Evolutionary conservation across 2,113 vertebrate species (phyloP).

Genomic region (Hyaena hyaena): DNA sequence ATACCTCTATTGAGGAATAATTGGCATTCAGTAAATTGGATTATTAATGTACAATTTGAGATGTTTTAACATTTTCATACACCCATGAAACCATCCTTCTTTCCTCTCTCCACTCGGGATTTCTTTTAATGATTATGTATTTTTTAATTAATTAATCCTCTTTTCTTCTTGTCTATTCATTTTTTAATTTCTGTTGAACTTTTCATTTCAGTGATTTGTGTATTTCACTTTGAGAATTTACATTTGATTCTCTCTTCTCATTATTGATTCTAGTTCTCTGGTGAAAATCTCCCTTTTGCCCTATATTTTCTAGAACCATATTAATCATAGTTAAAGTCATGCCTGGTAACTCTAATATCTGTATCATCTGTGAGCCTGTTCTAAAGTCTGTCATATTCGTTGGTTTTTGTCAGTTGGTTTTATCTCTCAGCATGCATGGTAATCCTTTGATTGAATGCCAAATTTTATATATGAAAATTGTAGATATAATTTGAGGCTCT

Average conservation of each 20-base stretch:
- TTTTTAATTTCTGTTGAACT: slow-evolving; percentile 4
- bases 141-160: neutral
- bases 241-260: neutral
- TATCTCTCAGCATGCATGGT: neutral
- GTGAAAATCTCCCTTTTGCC: neutral
- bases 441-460: neutral
- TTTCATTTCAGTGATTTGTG: neutral
- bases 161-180: neutral
- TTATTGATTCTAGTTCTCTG: neutral
- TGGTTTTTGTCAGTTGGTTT: neutral
- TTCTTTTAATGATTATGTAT: neutral
- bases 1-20: neutral
- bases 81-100: neutral
- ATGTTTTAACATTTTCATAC: neutral
- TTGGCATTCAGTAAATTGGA: neutral
- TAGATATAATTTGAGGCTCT: neutral
- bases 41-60: neutral
- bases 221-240: neutral
- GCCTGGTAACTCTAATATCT: neutral
- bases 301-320: neutral
- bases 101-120: neutral
- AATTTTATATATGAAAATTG: neutral
- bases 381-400: neutral
- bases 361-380: neutral
- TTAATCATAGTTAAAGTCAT: neutral